Evolutionary conservation across 2,888 invertebrate genomes (phyloP), one percentile per base, ranked within the genome.

Genomic region (Bembecia ichneumoniformis): DNA sequence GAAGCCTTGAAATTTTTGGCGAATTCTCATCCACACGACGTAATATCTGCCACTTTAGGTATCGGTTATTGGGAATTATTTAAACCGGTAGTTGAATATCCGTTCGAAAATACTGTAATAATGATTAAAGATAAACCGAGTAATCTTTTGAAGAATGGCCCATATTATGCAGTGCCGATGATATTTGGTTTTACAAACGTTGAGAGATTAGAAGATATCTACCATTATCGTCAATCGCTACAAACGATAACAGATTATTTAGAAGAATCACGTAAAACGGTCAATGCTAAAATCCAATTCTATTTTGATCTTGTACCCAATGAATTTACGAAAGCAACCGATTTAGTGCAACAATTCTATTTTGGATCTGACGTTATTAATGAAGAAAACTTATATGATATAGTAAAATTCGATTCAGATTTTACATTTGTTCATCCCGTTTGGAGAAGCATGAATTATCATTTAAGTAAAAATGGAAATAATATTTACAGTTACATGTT

Each of bases 401-500:
- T 79, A 2, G 58, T 64, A 2, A 53, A 74, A 11, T 77, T 74
- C 44, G 60, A 66, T 49, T 71, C 77, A 0, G 82, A 81, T 57
- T 68, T 63, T 5, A 56, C 56, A 7, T 80, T 66, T 45, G 59
- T 53, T 13, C 59, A 75, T 54, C 74, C 79, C 0, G 52, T 60
- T 2, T 66, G 71, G 13, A 64, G 71, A 53, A 65, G 59, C 46
- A 60, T 79, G 1, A 49, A 53, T 3, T 70, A 64, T 46, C 75
- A 60, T 53, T 48, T 72, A 1, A 57, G 62, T 1, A 64, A 55
- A 45, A 58, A 55, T 7, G 9, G 9, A 28, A 68, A 64, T 2
- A 53, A 55, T 3, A 64, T 81, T 14, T 82, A 61, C 48, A 69
- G 71, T 13, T 81, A 80, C 28, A 54, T 76, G 55, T 82, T 82